Percentiles rank a stretch among this genome's conserved stretches.
Evolutionary conservation across 2,888 invertebrate species (phyloP).

Genomic region (Stenichneumon culpator): DNA sequence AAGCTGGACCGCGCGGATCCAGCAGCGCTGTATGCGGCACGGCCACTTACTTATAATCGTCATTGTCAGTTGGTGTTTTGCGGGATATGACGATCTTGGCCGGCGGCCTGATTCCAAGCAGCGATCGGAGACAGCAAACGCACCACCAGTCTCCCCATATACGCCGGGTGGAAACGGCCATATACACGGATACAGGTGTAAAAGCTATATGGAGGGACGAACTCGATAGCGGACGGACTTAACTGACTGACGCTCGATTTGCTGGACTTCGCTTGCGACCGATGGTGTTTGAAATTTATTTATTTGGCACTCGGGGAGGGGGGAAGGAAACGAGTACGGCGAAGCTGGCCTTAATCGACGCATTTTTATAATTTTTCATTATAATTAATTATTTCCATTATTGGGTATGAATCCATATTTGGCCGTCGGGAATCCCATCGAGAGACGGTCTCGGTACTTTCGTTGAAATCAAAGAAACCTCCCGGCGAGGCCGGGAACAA

Average conservation of each 20-base stretch:
- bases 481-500: not conserved
- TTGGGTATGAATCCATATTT: not conserved
- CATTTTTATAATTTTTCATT: constrained; percentile 1
- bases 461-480: not conserved
- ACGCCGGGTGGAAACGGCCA: constrained; percentile 76
- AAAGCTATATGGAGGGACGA: constrained; percentile 65
- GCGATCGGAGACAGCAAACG: constrained; percentile 57
- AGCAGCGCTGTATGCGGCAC: constrained; percentile 42
- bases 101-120: constrained; percentile 66
- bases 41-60: constrained; percentile 76
- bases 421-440: not conserved
- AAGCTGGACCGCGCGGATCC: constrained; percentile 34
- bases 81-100: constrained; percentile 75
- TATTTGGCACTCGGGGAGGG: constrained; percentile 4
- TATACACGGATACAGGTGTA: constrained; percentile 81
- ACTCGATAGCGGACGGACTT: constrained; percentile 44
- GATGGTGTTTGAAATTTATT: constrained; percentile 50
- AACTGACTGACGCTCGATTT: constrained; percentile 27
- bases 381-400: not conserved
- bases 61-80: constrained; percentile 78
- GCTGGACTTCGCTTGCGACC: constrained; percentile 52
- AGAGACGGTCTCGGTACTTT: not conserved
- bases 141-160: constrained; percentile 79
- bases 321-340: not conserved
- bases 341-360: not conserved